Base-by-base conservation (phyloP, 2,888 invertebrate species). In the Stictocephala bisonia region DNA sequence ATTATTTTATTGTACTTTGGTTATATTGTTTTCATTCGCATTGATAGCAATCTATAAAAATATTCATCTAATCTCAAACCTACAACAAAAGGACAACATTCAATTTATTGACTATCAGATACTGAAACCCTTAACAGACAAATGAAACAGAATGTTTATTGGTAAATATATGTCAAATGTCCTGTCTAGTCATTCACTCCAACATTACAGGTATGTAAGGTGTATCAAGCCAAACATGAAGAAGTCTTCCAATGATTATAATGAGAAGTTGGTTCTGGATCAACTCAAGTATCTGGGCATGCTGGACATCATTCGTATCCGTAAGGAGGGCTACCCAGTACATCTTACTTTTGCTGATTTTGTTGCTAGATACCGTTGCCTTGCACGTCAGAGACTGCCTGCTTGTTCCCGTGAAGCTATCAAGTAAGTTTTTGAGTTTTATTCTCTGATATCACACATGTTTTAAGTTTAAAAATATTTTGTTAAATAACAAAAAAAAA, bases 171-270 rank as follows among this genome's bases (percentile, higher is more conserved):
- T n/a, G n/a, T n/a, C n/a, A n/a, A 56, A 51, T 15, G n/a, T 50
- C 11, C 13, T 48, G 3, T 74, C 20, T 74, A 44, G 15, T 13
- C 24, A 29, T n/a, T n/a, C n/a, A n/a, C n/a, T n/a, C n/a, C n/a
- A n/a, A n/a, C n/a, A 72, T 68, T 77, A 3, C 73, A 91, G 91
- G 91, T 94, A 96, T 83, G 95, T 95, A 35, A 89, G 96, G 51
- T 96, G 96, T 83, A 96, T 96, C 80, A 96, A 96, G 81, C 96
- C 96, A 0, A 96, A 96, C 83, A 90, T 92, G 83, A 88, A 91
- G 80, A 96, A 96, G 84, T 87, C 89, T 69, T 89, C 94, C 0
- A 90, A 94, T 80, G 89, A 90, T 81, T 96, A 93, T 84, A 92
- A 91, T 82, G 90, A 91, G 73, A 88, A 89, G 71, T 86, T 96